phyloP scores from a whole-genome alignment of 1,140 invertebrate genomes.

The Heterodera schachtii region DNA sequence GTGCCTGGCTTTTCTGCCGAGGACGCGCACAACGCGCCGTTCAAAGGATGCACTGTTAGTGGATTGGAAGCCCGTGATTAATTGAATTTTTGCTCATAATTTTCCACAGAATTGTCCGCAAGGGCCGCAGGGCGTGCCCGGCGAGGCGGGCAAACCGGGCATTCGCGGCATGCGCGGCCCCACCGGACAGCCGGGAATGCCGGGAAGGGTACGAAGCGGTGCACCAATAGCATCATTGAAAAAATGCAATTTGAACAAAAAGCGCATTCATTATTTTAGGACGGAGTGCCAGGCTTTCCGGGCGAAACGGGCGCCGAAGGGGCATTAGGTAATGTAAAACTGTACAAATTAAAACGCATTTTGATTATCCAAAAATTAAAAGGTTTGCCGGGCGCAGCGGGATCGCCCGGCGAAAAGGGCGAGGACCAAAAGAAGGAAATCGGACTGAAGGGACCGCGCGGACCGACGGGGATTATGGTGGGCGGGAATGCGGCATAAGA shows the following conservation, averaged over 20 bases:
- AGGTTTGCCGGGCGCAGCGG: constrained; percentile 39
- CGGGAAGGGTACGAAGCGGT: constrained; percentile 36
- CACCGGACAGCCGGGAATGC: constrained; percentile 45
- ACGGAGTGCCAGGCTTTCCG: constrained; percentile 26
- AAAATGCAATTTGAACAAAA: no score
- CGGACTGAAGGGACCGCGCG: constrained; percentile 43
- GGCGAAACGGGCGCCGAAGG: constrained; percentile 14
- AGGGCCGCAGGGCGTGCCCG: constrained; percentile 42
- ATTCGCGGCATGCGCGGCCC: constrained; percentile 49
- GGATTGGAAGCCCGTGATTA: not conserved
- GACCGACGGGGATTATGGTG: constrained; percentile 37
- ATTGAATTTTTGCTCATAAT: not conserved
- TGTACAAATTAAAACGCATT: not conserved
- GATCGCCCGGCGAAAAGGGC: constrained; percentile 43
- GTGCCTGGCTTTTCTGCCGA: constrained; percentile 40
- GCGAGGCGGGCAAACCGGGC: constrained; percentile 46
- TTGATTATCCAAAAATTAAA: not conserved
- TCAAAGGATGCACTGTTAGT: constrained; percentile 44
- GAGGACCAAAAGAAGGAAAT: constrained; percentile 53
- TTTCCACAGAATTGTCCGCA: constrained; percentile 43
- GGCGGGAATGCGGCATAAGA: no score
- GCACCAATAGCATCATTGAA: not conserved
- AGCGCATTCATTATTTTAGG: not conserved
- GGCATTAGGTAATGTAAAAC: not conserved
- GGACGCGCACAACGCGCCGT: constrained; percentile 31